phyloP scores from a whole-genome alignment of 2,888 invertebrate genomes.

The Hemaris fuciformis region DNA sequence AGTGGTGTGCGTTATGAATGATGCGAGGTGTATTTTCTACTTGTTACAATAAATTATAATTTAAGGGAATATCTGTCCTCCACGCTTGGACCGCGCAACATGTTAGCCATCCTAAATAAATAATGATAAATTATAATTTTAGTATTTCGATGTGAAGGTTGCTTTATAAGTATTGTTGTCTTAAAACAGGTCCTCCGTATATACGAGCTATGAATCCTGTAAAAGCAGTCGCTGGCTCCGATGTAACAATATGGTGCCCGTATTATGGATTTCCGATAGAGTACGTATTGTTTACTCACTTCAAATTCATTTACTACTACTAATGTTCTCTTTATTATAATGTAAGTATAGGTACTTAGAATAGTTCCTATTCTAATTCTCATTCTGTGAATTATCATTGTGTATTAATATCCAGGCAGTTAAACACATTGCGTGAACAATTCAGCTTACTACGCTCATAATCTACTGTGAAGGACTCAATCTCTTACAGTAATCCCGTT shows the following conservation, averaged over 20 bases:
- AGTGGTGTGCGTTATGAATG: not conserved
- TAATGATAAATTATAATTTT: slow-evolving; percentile 33
- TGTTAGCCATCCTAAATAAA: slow-evolving; percentile 35
- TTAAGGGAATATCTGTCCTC: not conserved
- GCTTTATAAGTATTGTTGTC: slow-evolving; percentile 29
- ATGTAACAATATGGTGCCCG: slow-evolving; percentile 89
- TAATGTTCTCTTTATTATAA: no score
- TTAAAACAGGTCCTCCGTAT: slow-evolving; percentile 85
- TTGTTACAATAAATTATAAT: not conserved
- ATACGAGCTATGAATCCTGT: slow-evolving; percentile 87
- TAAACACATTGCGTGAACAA: not conserved
- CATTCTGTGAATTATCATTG: no score
- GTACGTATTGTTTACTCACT: slow-evolving; percentile 44
- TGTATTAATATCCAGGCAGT: not conserved
- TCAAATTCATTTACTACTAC: no score
- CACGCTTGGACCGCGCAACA: not conserved
- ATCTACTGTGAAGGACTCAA: not conserved
- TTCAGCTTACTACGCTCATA: not conserved
- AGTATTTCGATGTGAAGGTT: slow-evolving; percentile 22
- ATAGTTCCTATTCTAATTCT: no score
- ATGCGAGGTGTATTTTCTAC: not conserved
- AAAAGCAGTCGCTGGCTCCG: slow-evolving; percentile 90
- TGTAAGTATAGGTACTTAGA: not conserved
- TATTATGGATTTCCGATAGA: slow-evolving; percentile 92
- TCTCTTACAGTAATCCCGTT: not conserved